Evolutionary conservation across 2,797 vertebrate species (phyloP), one percentile per base, ranked within the genome.

Genomic region (Acanthornis magna): DNA sequence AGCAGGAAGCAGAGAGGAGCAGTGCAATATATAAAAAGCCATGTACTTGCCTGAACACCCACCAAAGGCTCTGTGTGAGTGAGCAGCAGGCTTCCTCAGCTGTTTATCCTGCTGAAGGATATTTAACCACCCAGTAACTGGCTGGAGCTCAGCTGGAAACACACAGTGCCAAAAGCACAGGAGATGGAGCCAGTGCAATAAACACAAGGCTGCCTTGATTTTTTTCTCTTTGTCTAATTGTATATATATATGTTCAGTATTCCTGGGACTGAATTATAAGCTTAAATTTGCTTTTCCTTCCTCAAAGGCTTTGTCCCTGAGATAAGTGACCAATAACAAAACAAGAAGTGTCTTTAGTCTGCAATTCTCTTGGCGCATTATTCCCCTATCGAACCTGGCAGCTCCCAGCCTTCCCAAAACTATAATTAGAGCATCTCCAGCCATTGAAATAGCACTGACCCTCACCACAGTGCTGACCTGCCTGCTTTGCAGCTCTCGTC

Each of bases 101-200:
- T 99, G 98, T 98, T 98, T 98, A 97, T 97, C 95, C 93, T 90
- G 93, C 97, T 98, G 95, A 98, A 98, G 98, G 97, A 97, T 96
- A 93, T 96, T 98, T 97, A 97, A 96, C 93, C 91, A 67, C 89
- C 71, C 90, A 96, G 95, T 95, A 94, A 95, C 97, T 97, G 95
- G 95, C 97, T 90, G 38, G 71, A 89, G 82, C 92, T 89, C 90
- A 95, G 92, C 91, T 86, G 89, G 88, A 96, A 97, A 97, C 57
- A 36, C 43, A 29, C 86, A 23, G 45, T 51, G 71, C 79, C 91
- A 96, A 89, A 95, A 96, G 29, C n/a, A 26, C 42, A 11, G 74
- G 78, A 85, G 85, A 85, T 3, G 30, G 87, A 96, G 91, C 84
- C 85, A 73, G 67, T 54, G 71, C 34, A 67, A 85, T 84, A 96